Conservation (phyloP, 2,113 vertebrate genomes). For the Notechis scutatus region DNA sequence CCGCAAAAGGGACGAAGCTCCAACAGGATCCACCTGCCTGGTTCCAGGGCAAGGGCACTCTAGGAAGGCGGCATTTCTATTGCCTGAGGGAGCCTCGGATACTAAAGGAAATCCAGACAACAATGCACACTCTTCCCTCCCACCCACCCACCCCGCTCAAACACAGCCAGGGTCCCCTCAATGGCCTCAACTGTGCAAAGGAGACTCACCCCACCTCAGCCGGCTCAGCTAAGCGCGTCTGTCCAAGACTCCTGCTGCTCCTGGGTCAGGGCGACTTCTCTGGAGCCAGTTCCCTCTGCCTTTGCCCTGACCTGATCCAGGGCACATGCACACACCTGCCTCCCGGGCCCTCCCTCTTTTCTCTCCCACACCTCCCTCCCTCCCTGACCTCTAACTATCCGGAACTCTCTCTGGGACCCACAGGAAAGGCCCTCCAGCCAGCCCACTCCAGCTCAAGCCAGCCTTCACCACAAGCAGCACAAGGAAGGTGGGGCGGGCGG, state of each 20-base stretch:
- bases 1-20: neutral
- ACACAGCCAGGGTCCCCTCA: neutral
- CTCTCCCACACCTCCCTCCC: neutral
- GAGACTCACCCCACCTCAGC: neutral
- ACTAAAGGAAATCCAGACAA: neutral
- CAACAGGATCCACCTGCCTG: neutral
- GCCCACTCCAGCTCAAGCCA: neutral
- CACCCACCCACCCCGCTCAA: fast-evolving
- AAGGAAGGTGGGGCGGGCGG: neutral
- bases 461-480: neutral
- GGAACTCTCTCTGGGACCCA: neutral
- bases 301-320: neutral
- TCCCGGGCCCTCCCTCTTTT: neutral
- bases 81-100: neutral
- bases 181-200: neutral
- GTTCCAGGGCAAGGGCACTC: too few species aligned
- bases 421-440: neutral
- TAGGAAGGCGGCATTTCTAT: neutral
- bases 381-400: slow-evolving; percentile 2
- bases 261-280: neutral
- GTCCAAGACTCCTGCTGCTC: neutral
- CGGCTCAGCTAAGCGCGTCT: neutral
- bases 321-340: neutral
- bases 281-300: neutral
- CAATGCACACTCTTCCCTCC: neutral